Conservation (phyloP, 2,888 invertebrate genomes). For the Scaptomyza flava region DNA sequence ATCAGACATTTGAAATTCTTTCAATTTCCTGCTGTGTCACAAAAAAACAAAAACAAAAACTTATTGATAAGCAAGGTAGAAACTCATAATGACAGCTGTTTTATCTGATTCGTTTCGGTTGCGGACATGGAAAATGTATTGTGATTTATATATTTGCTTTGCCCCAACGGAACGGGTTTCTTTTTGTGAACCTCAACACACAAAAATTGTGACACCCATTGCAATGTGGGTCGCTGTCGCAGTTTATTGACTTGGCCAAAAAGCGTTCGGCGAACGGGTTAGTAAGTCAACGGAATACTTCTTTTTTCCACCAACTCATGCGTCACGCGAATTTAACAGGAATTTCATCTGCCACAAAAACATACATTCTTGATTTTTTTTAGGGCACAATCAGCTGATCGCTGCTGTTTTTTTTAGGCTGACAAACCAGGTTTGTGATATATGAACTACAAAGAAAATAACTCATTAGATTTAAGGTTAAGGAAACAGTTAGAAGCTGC, state of each 20-base stretch:
- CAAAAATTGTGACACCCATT: conserved; percentile 47
- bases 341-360: conserved; percentile 31
- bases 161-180: conserved; percentile 55
- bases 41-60: not conserved
- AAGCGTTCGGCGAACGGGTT: conserved; percentile 57
- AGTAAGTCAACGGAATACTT: conserved; percentile 57
- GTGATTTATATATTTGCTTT: conserved; percentile 40
- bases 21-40: conserved; percentile 55
- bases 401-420: not conserved
- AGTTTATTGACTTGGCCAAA: conserved; percentile 67
- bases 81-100: conserved; percentile 54
- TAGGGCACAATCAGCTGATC: conserved; percentile 41
- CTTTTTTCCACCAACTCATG: conserved; percentile 24
- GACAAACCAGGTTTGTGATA: not conserved
- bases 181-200: conserved; percentile 48
- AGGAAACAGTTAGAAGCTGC: too few species aligned
- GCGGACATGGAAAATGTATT: conserved; percentile 13
- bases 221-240: conserved; percentile 69
- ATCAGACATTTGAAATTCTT: conserved; percentile 46
- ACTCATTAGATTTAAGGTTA: too few species aligned
- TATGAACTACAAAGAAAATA: too few species aligned
- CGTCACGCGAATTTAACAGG: conserved; percentile 53
- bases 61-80: conserved; percentile 38
- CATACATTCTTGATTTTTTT: not conserved
- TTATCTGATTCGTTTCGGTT: conserved; percentile 42